phyloP scores from a whole-genome alignment of 1,140 invertebrate species.

The Proctacanthus coquilletti region DNA sequence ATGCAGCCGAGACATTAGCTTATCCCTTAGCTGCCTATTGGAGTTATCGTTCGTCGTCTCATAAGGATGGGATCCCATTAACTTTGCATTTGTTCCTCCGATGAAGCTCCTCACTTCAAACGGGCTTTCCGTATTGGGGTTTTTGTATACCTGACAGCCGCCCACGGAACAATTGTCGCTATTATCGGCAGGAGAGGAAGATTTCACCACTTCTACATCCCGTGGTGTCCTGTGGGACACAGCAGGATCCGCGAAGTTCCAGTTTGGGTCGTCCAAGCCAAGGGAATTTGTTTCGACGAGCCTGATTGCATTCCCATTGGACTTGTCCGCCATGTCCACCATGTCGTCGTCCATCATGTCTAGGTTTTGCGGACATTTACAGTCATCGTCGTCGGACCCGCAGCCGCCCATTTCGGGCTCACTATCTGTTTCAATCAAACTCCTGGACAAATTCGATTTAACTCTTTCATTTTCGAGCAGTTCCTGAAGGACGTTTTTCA shows the following conservation, averaged over 20 bases:
- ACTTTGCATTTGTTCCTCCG: too few species aligned
- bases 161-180: conserved; percentile 20
- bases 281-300: not conserved
- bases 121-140: conserved; percentile 19
- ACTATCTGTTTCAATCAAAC: conserved; percentile 18
- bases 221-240: too few species aligned
- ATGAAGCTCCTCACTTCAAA: conserved; percentile 13
- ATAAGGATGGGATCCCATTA: too few species aligned
- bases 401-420: conserved; percentile 12
- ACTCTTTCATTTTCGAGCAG: conserved; percentile 28
- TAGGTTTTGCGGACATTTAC: not conserved
- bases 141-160: conserved; percentile 26
- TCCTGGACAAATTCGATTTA: conserved; percentile 30
- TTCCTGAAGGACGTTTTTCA: conserved; percentile 30
- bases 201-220: too few species aligned
- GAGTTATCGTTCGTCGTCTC: too few species aligned
- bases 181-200: too few species aligned
- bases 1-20: too few species aligned
- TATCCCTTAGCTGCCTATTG: too few species aligned
- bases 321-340: conserved; percentile 15
- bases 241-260: not conserved
- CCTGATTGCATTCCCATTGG: too few species aligned
- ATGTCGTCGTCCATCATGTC: conserved; percentile 17
- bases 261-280: conserved; percentile 1
- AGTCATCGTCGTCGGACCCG: conserved; percentile 14